Conservation (phyloP, 2,888 invertebrate genomes). For the Drosophila gaucha region DNA sequence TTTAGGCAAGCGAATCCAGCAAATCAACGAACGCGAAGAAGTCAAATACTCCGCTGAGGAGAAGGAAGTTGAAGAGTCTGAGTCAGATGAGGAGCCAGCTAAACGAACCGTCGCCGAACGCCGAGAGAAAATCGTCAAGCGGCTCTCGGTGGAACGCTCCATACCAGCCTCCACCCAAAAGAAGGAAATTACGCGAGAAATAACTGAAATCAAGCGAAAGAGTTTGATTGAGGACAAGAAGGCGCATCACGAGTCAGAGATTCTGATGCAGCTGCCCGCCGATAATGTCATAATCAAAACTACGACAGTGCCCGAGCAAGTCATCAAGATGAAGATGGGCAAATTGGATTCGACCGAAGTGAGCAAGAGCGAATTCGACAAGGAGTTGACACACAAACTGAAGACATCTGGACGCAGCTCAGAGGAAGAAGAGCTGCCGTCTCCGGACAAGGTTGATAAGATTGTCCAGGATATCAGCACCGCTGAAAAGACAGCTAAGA, state of each 20-base stretch:
- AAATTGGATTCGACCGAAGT: conserved; percentile 83
- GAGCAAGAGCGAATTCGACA: conserved; percentile 84
- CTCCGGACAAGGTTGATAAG: conserved; percentile 69
- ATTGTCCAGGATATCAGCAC: conserved; percentile 68
- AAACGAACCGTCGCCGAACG: conserved; percentile 91
- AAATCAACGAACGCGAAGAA: conserved; percentile 87
- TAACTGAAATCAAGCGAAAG: conserved; percentile 89
- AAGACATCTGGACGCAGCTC: conserved; percentile 82
- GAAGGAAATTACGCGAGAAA: conserved; percentile 90
- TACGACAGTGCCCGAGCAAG: conserved; percentile 82
- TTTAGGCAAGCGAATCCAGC: conserved; percentile 83
- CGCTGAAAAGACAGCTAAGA: conserved; percentile 63
- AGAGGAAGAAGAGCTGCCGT: conserved; percentile 69
- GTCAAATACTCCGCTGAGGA: conserved; percentile 93
- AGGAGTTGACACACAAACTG: conserved; percentile 84
- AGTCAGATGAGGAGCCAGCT: conserved; percentile 87
- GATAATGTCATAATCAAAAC: conserved; percentile 85
- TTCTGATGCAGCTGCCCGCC: conserved; percentile 84
- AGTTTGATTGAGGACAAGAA: conserved; percentile 85
- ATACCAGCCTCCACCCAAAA: conserved; percentile 91
- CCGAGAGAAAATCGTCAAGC: conserved; percentile 90
- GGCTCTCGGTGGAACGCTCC: conserved; percentile 88
- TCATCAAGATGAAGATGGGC: conserved; percentile 84
- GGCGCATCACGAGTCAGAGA: conserved; percentile 85
- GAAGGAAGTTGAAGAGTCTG: conserved; percentile 89